Evolutionary conservation across 2,113 vertebrate genomes (phyloP), one percentile per base, ranked within the genome.

Genomic region (Cyprinodon tularosa): DNA sequence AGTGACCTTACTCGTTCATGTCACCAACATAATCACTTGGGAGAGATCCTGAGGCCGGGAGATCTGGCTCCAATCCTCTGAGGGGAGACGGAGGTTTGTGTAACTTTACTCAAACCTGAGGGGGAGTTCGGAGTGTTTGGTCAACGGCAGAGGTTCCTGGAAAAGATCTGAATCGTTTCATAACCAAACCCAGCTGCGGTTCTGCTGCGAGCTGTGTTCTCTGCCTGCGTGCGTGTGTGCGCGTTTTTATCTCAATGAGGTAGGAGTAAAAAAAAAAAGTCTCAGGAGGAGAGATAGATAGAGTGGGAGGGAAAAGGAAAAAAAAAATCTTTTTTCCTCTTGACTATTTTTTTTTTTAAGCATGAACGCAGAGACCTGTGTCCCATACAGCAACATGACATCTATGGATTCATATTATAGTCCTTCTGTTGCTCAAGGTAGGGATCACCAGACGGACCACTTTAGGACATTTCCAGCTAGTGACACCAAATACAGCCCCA

Each of bases 401-500:
- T 96, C 96, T 95, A 98, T 99, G 98, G 97, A 99, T 96, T 96
- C 97, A 93, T 99, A 98, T 94, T 98, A 97, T 94, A 96, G 94
- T 91, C 90, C 91, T 74, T 90, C 96, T 87, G 95, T 95, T 90
- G 93, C 95, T 84, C 96, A 96, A 94, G 95, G 94, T 93, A 93
- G 97, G 95, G 95, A 96, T 93, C 94, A 96, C 90, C 88, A 93
- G 74, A 67, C 89, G 80, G 96, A 96, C 91, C 96, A 96, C 93
- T 99, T 97, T 92, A 95, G 97, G 95, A 97, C 96, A 85, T 98
- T 97, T 92, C 95, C 96, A 78, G 88, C 95, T 78, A 89, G 95
- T 91, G 97, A 98, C 92, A 90, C 91, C 92, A 98, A 97, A 94
- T 98, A 97, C 96, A 95, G 95, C 91, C 92, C 97, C 60, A 82